Evolutionary conservation across 2,888 invertebrate genomes (phyloP).

Genomic region (Diaprepes abbreviatus): DNA sequence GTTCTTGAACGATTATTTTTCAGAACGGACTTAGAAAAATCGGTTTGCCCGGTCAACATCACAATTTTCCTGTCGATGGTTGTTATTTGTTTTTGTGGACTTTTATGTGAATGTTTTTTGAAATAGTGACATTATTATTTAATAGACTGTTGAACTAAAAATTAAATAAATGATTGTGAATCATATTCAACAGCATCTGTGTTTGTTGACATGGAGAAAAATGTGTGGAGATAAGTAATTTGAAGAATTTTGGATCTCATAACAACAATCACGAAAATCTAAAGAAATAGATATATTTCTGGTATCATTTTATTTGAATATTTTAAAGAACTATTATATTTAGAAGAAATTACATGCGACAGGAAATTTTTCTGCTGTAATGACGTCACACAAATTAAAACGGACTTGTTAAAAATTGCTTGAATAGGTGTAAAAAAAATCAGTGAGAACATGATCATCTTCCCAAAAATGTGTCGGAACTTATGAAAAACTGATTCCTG

Average conservation of each 20-base stretch:
- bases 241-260: neutral
- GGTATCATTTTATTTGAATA: too few species aligned
- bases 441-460: too few species aligned
- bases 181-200: neutral
- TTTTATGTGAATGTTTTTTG: neutral
- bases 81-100: constrained; percentile 3
- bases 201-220: neutral
- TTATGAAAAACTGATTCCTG: neutral
- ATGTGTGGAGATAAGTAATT: neutral
- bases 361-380: too few species aligned
- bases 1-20: neutral
- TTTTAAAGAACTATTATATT: too few species aligned
- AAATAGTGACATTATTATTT: constrained; percentile 12
- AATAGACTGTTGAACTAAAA: constrained; percentile 13
- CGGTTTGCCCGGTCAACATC: neutral
- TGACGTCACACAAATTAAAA: too few species aligned
- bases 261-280: too few species aligned
- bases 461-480: constrained; percentile 10
- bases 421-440: too few species aligned
- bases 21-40: constrained; percentile 6
- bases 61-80: too few species aligned
- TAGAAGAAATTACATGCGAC: too few species aligned
- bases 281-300: too few species aligned
- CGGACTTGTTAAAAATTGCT: too few species aligned
- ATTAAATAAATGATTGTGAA: constrained; percentile 1